Conservation (phyloP, 2,888 invertebrate species). For the Dicycla oo region DNA sequence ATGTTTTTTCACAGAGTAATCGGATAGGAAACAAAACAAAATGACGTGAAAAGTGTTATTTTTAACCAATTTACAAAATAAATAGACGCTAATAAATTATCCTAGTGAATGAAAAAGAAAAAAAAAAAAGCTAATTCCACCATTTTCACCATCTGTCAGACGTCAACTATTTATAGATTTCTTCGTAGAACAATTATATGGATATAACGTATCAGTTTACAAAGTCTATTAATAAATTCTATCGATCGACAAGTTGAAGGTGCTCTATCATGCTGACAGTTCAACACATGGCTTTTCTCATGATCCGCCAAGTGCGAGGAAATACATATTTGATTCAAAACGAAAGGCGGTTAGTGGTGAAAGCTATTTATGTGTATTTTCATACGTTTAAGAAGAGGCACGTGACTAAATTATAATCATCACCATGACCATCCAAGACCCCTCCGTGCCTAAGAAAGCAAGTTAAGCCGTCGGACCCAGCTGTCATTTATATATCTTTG, state of each 20-base stretch:
- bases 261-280: conserved; percentile 12
- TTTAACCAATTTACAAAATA: not conserved
- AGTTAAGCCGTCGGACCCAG: no score
- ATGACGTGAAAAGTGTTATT: not conserved
- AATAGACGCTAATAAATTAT: not conserved
- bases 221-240: conserved; percentile 45
- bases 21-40: no score
- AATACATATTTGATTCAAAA: conserved; percentile 52
- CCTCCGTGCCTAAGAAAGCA: no score
- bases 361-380: not conserved
- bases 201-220: conserved; percentile 34
- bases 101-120: not conserved
- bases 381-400: not conserved
- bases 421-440: no score
- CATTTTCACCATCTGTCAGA: conserved; percentile 10
- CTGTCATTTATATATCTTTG: no score
- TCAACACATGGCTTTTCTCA: conserved; percentile 56
- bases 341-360: not conserved
- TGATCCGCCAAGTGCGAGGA: conserved; percentile 3
- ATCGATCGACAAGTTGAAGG: conserved; percentile 47
- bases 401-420: no score
- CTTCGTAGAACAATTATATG: not conserved
- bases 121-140: not conserved
- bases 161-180: conserved; percentile 10
- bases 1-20: not conserved